Evolutionary conservation across 2,113 vertebrate species (phyloP), one percentile per base, ranked within the genome.

Genomic region (Oostethus manadensis): DNA sequence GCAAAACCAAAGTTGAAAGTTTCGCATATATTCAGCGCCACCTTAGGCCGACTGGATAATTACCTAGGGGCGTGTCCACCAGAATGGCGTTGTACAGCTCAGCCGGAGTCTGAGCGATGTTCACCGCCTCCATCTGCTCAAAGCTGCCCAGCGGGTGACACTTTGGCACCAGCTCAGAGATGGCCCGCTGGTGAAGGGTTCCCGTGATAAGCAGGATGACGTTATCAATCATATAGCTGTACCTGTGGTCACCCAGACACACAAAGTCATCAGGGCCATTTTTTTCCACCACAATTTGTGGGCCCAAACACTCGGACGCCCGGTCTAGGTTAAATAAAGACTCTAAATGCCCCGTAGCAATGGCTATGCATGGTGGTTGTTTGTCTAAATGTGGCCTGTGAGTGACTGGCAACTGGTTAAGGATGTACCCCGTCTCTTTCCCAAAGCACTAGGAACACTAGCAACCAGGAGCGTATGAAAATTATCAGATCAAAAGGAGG

Each of bases 211-310:
- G 92, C 67, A 99, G 89, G 83, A 98, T 98, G 73, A 99, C 96
- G 0, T 99, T 99, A 84, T 99, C 97, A 0, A 99, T 99, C 97
- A 99, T 99, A 70, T 99, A 99, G 88, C 97, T 99, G 89, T 99
- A 99, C 68, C 96, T 99, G 68, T 43, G 13, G 26, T 10, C 53
- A 66, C 7, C 23, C 2, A 44, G 42, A 57, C 20, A n/a, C 15
- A 58, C 14, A 58, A 58, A 43, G 38, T 8, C 3, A 56, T 20
- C 38, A 23, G 29, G 17, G 10, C 18, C 13, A n/a, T 18, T 54
- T 54, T 35, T 38, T 6, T 11, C 18, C 1, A 10, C 17, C 13
- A 26, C 23, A 26, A 26, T 26, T 26, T 26, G 23, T 26, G 23
- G 23, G 23, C 23, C 10, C 18, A 54, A 38, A 38, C 7, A 38